These are phyloP conservation scores for Stegodyphus mimosarum DNA, from an alignment of 1,140 invertebrate genomes.

Conservation along the genomic window DNA sequence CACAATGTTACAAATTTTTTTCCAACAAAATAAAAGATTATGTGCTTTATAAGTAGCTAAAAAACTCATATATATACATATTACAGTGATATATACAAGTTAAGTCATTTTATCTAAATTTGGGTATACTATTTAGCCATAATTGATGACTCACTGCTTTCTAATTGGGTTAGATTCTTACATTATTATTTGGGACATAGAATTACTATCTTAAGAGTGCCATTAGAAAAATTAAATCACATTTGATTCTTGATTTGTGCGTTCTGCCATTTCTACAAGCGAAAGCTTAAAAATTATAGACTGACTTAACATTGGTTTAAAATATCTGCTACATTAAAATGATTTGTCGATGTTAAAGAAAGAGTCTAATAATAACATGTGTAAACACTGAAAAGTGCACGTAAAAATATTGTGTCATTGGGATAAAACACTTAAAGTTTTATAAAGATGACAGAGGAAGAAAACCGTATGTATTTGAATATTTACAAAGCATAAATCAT, in stretches of 20 bases:
- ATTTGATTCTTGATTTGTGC: conserved; percentile 60
- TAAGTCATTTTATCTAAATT: conserved; percentile 23
- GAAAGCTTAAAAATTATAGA: conserved; percentile 30
- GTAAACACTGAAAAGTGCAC: conserved; percentile 41
- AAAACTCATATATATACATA: conserved; percentile 47
- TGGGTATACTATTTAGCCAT: conserved; percentile 28
- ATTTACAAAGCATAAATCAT: conserved; percentile 56
- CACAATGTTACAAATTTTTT: no score
- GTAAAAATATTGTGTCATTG: conserved; percentile 26
- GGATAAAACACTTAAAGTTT: conserved; percentile 40
- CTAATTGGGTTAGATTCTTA: conserved; percentile 22
- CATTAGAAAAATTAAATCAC: conserved; percentile 61
- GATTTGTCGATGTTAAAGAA: background rate
- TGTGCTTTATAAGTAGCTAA: conserved; percentile 46
- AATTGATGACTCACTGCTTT: conserved; percentile 2
- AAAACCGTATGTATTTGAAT: conserved; percentile 23
- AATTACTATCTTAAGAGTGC: conserved; percentile 44
- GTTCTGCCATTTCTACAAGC: conserved; percentile 56
- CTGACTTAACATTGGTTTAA: conserved; percentile 26
- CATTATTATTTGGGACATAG: conserved; percentile 8
- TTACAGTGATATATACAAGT: conserved; percentile 54
- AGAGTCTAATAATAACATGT: conserved; percentile 16
- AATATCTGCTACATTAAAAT: conserved; percentile 11
- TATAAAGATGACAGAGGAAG: conserved; percentile 27
- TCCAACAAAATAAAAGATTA: background rate